Evolutionary conservation across 2,888 invertebrate species (phyloP).

Genomic region (Drosophila percnosoma): DNA sequence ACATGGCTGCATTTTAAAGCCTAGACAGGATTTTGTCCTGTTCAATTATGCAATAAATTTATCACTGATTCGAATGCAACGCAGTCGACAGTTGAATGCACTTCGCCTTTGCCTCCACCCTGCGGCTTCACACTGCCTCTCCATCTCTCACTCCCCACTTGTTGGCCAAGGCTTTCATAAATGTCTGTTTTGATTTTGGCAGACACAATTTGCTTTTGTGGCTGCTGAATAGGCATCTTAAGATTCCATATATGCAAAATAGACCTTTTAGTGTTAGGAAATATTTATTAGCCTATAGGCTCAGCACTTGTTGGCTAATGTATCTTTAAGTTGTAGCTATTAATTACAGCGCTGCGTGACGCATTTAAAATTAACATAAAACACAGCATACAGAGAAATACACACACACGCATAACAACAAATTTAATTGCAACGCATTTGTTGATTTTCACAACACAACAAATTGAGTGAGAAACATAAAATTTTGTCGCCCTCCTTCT

Average conservation of each 20-base stretch:
- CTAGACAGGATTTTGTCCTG: conserved; percentile 69
- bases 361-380: conserved; percentile 77
- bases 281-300: conserved; percentile 62
- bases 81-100: conserved; percentile 63
- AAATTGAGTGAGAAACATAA: conserved; percentile 79
- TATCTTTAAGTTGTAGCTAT: conserved; percentile 51
- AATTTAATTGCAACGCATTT: conserved; percentile 74
- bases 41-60: conserved; percentile 81
- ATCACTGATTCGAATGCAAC: conserved; percentile 68
- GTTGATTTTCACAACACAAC: conserved; percentile 67
- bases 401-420: conserved; percentile 36
- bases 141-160: background rate
- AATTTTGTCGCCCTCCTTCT: conserved; percentile 53
- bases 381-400: conserved; percentile 22
- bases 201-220: conserved; percentile 54
- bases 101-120: conserved; percentile 4
- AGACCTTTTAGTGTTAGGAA: conserved; percentile 45
- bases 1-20: conserved; percentile 70
- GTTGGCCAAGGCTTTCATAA: conserved; percentile 20
- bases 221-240: conserved; percentile 44
- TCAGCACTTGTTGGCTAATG: conserved; percentile 54
- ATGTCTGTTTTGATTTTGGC: conserved; percentile 60
- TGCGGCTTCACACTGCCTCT: conserved; percentile 21
- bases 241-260: conserved; percentile 37
- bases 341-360: conserved; percentile 54